A percentile compares a stretch with the other conserved stretches of the same genome.
phyloP scores from a whole-genome alignment of 2,113 vertebrate genomes.

The Toxostoma redivivum region DNA sequence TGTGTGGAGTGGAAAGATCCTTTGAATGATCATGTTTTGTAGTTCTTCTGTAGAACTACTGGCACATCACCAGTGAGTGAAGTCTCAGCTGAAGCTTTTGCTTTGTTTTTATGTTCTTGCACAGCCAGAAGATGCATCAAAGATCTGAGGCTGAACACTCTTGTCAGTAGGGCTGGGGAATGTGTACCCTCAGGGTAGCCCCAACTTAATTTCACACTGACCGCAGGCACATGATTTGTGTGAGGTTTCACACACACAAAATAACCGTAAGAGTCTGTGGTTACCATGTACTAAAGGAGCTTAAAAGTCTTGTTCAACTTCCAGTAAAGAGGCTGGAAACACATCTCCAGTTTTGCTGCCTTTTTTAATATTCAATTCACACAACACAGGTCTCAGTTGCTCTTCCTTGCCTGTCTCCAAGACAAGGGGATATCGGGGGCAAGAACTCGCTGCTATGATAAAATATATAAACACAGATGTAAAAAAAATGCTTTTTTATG shows the following conservation, averaged over 20 bases:
- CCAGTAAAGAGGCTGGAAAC: neutral
- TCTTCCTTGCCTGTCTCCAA: neutral
- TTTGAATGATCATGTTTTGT: neutral
- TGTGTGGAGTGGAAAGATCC: neutral
- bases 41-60: neutral
- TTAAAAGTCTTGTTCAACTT: neutral
- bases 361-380: neutral
- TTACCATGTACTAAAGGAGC: neutral
- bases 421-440: neutral
- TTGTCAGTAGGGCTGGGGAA: neutral
- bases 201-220: neutral
- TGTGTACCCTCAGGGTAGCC: neutral
- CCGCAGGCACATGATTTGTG: accelerated
- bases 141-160: neutral
- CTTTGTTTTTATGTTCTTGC: neutral
- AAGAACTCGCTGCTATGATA: neutral
- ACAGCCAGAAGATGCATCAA: neutral
- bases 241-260: neutral
- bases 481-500: neutral
- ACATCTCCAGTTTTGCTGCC: neutral
- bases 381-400: neutral
- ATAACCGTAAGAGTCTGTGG: neutral
- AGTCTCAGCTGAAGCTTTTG: neutral
- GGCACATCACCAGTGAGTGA: neutral
- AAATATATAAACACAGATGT: neutral